Percentiles rank a stretch among this genome's conserved stretches.
These are phyloP conservation scores for Rhegmatorhina hoffmannsi DNA, from an alignment of 2,113 vertebrate genomes.

Conservation along the genomic window DNA sequence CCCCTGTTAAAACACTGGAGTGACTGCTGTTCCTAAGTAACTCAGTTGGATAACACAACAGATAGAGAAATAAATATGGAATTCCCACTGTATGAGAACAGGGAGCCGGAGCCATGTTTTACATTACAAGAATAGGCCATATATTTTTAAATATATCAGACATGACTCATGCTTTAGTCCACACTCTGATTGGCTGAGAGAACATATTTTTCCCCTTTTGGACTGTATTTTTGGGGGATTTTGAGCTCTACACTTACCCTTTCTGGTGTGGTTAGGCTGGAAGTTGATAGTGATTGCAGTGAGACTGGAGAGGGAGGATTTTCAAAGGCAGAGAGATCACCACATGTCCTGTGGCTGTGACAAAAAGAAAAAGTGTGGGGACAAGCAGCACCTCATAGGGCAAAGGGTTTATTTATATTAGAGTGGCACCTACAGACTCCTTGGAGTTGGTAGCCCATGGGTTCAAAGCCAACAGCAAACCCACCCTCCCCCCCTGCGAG, in stretches of 20 bases:
- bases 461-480: neutral
- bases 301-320: neutral
- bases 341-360: neutral
- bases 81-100: constrained; percentile 26
- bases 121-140: neutral
- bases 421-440: neutral
- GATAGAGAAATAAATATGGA: constrained; percentile 50
- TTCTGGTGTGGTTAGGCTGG: neutral
- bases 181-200: neutral
- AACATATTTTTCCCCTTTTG: neutral
- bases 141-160: constrained; percentile 36
- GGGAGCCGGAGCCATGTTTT: constrained; percentile 4
- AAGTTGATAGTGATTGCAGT: neutral
- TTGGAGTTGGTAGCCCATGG: neutral
- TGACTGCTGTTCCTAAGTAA: constrained; percentile 58
- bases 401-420: neutral
- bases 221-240: neutral
- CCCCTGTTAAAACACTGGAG: constrained; percentile 21
- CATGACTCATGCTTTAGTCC: neutral
- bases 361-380: neutral
- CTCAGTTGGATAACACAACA: constrained; percentile 60
- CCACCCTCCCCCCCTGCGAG: neutral
- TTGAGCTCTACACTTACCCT: neutral
- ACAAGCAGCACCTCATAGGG: neutral
- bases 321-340: neutral